phyloP scores from a whole-genome alignment of 2,888 invertebrate genomes.

The Odontocolon sp. region DNA sequence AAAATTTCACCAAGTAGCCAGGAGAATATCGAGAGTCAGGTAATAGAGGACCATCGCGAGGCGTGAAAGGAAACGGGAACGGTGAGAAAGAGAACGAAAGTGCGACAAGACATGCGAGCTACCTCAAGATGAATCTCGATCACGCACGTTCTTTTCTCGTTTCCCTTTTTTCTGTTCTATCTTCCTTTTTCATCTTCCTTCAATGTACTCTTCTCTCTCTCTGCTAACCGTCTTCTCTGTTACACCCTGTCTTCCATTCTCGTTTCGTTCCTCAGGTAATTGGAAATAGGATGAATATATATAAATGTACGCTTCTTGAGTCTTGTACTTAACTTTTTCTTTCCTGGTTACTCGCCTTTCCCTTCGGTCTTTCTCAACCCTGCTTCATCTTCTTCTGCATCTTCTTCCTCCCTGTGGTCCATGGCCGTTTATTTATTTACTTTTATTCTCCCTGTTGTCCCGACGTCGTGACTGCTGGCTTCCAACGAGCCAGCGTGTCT shows the following conservation, averaged over 20 bases:
- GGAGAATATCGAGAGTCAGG: background rate
- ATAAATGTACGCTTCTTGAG: conserved; percentile 42
- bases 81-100: conserved; percentile 68
- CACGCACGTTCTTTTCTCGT: conserved; percentile 71
- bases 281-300: conserved; percentile 53
- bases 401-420: conserved; percentile 17
- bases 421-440: conserved; percentile 32
- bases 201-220: background rate
- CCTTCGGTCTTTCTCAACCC: conserved; percentile 16
- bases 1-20: too few relatives aligned
- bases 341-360: conserved; percentile 12
- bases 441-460: conserved; percentile 16
- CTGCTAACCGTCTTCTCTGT: background rate
- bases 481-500: conserved; percentile 28
- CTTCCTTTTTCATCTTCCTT: conserved; percentile 5
- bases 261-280: conserved; percentile 29
- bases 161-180: background rate
- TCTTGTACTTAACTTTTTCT: conserved; percentile 24
- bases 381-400: conserved; percentile 34
- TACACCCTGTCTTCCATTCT: conserved; percentile 7
- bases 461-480: conserved; percentile 6
- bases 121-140: conserved; percentile 75
- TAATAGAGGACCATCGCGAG: conserved; percentile 51
- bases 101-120: conserved; percentile 78
- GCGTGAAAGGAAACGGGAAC: conserved; percentile 68